phyloP scores from a whole-genome alignment of 2,888 invertebrate genomes.

The Leptinotarsa rubiginosa region DNA sequence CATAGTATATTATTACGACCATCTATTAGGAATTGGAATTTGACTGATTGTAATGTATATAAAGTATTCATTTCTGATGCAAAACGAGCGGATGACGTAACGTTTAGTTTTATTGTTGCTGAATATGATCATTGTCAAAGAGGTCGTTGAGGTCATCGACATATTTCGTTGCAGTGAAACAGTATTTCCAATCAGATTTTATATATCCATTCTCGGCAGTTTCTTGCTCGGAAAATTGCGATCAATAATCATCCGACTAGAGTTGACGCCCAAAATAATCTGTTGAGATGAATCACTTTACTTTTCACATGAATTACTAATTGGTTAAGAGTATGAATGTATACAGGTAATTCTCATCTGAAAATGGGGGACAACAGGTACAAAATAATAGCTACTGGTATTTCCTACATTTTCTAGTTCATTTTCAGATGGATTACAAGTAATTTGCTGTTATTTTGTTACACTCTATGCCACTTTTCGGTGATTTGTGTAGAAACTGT shows the following conservation, averaged over 20 bases:
- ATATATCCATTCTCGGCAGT: not conserved
- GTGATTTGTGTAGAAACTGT: not conserved
- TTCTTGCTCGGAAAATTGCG: slow-evolving; percentile 8
- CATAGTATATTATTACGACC: not conserved
- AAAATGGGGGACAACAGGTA: not conserved
- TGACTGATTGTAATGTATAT: not conserved
- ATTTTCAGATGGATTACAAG: not conserved
- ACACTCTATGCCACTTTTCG: too few species aligned
- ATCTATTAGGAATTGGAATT: not conserved
- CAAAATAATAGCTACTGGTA: too few species aligned
- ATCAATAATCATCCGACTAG: slow-evolving; percentile 3
- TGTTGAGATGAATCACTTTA: too few species aligned
- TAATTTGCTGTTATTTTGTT: too few species aligned
- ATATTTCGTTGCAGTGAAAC: slow-evolving; percentile 11
- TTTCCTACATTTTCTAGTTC: too few species aligned
- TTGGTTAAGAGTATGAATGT: not conserved
- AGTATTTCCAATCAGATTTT: slow-evolving; percentile 3
- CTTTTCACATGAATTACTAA: not conserved
- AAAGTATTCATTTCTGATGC: not conserved
- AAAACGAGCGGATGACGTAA: slow-evolving; percentile 6
- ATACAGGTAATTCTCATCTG: not conserved
- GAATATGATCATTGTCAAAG: not conserved
- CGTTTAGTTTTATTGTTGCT: slow-evolving; percentile 1
- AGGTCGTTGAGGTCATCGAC: slow-evolving; percentile 13
- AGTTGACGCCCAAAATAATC: slow-evolving; percentile 6